Conservation (phyloP, 2,113 vertebrate species). For the Chascanopsetta lugubris region DNA sequence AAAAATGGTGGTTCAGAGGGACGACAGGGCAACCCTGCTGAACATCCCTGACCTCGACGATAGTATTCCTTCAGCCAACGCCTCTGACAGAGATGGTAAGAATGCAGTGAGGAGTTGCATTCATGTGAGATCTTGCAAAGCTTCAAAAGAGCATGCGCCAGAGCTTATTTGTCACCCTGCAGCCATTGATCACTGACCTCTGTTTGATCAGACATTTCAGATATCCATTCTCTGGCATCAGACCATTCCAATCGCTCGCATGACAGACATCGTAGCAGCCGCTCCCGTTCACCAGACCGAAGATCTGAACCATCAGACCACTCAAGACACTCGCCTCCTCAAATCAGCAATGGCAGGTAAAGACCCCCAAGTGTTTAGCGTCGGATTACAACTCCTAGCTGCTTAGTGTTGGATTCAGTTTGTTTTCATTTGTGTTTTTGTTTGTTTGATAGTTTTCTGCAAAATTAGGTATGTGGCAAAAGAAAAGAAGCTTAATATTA, state of each 20-base stretch:
- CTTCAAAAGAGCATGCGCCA: constrained; percentile 3
- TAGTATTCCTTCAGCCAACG: constrained; percentile 97
- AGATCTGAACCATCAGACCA: constrained; percentile 96
- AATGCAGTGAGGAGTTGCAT: constrained; percentile 24
- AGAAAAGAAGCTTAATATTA: neutral
- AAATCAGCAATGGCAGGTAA: constrained; percentile 97
- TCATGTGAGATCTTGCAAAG: neutral
- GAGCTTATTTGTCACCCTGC: neutral
- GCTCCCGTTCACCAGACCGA: constrained; percentile 94
- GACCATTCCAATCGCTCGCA: constrained; percentile 98
- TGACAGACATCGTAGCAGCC: constrained; percentile 91
- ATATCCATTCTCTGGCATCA: constrained; percentile 98
- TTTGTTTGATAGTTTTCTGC: neutral
- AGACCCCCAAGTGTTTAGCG: neutral
- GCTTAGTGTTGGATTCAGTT: no score
- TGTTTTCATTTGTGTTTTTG: no score
- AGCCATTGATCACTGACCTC: constrained; percentile 23
- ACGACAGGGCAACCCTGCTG: constrained; percentile 93
- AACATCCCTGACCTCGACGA: constrained; percentile 98
- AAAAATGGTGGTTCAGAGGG: constrained; percentile 99
- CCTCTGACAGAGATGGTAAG: constrained; percentile 97
- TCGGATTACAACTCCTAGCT: neutral
- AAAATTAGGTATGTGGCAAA: neutral
- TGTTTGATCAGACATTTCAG: constrained; percentile 93
- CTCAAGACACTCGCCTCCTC: constrained; percentile 94